Evolutionary conservation across 30 jellyfish, hydroid and myxozoan genomes (phyloP).

Genomic region (Chironex yamaguchii): DNA sequence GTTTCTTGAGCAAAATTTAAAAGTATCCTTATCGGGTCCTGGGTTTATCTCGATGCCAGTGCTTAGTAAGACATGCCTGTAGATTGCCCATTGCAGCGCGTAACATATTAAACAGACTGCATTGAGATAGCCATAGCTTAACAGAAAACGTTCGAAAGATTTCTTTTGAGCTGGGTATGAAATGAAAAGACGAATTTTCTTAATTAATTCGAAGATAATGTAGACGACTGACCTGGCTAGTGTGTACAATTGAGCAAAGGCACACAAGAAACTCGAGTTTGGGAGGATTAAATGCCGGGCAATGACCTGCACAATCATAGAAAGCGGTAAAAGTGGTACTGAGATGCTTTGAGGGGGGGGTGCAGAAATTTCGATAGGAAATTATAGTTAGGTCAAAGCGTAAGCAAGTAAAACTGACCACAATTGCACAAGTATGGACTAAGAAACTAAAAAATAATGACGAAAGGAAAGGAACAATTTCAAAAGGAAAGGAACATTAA

Average conservation of each 20-base stretch:
- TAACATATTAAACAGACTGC: slow-evolving; percentile 33
- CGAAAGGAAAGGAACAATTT: too few species aligned
- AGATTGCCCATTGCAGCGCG: slow-evolving; percentile 15
- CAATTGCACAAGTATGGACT: too few species aligned
- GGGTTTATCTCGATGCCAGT: slow-evolving; percentile 46
- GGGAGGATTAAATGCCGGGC: not conserved
- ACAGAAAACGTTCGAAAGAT: slow-evolving; percentile 26
- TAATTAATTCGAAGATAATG: slow-evolving; percentile 3
- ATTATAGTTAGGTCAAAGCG: too few species aligned
- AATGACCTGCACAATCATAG: slow-evolving; percentile 15
- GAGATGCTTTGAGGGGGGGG: too few species aligned
- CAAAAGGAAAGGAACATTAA: too few species aligned
- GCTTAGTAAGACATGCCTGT: slow-evolving; percentile 21
- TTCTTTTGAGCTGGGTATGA: slow-evolving; percentile 33
- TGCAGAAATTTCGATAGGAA: too few species aligned
- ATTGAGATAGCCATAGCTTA: slow-evolving; percentile 17
- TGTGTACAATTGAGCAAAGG: slow-evolving; percentile 27
- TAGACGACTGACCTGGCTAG: not conserved
- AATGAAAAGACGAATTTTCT: slow-evolving; percentile 20
- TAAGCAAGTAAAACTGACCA: too few species aligned
- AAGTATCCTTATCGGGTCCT: slow-evolving; percentile 32
- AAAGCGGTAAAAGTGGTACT: slow-evolving; percentile 14
- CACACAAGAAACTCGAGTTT: slow-evolving; percentile 2
- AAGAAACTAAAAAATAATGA: too few species aligned
- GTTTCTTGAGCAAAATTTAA: slow-evolving; percentile 28